Conservation (phyloP, 1,140 invertebrate species). For the Drosophila kurseongensis region DNA sequence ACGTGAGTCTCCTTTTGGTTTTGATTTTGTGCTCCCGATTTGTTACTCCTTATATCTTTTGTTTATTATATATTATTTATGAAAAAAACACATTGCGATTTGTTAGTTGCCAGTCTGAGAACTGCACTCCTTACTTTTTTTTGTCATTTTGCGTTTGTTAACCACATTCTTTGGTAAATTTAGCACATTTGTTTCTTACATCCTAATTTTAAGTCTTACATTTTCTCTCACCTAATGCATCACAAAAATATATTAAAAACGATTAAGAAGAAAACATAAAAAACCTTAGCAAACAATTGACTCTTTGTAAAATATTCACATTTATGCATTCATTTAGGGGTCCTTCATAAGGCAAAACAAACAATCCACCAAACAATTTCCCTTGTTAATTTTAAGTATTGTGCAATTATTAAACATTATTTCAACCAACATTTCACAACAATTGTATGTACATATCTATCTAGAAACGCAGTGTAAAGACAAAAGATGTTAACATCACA, state of each 20-base stretch:
- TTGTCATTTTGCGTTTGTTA: constrained; percentile 42
- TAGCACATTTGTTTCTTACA: constrained; percentile 64
- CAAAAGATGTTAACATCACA: constrained; percentile 63
- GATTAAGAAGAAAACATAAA: constrained; percentile 13
- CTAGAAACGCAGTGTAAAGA: constrained; percentile 56
- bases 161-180: constrained; percentile 42
- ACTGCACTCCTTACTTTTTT: constrained; percentile 37
- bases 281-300: constrained; percentile 16
- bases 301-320: constrained; percentile 60
- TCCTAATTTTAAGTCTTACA: constrained; percentile 70
- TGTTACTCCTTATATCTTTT: constrained; percentile 58
- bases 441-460: constrained; percentile 59
- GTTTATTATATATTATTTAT: constrained; percentile 45
- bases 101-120: constrained; percentile 54
- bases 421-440: constrained; percentile 43
- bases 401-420: constrained; percentile 64
- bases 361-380: constrained; percentile 29
- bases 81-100: constrained; percentile 57
- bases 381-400: constrained; percentile 73
- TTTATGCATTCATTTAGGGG: constrained; percentile 38
- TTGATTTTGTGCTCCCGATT: constrained; percentile 79
- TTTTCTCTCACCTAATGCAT: constrained; percentile 61
- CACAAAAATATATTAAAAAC: constrained; percentile 50
- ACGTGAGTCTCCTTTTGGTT: constrained; percentile 81
- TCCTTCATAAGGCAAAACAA: constrained; percentile 39